phyloP scores from a whole-genome alignment of 2,797 vertebrate species.

The Gymnothorax reevesii region DNA sequence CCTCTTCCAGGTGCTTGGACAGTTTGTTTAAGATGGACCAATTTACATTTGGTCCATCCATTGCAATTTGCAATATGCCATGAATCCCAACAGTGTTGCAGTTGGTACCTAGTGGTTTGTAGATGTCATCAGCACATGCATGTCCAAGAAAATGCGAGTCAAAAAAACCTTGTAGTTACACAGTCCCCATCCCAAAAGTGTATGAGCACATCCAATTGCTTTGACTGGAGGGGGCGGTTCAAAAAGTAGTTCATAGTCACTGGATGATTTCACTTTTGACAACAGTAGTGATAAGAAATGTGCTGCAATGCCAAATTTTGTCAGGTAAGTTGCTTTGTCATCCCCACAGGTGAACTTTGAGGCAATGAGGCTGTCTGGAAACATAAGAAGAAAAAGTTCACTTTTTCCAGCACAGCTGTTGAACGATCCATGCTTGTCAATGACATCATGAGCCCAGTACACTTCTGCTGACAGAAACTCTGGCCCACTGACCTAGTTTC shows the following conservation, averaged over 20 bases:
- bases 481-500: conserved; percentile 13
- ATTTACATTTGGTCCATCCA: conserved; percentile 17
- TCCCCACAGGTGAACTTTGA: conserved; percentile 6
- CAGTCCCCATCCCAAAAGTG: conserved; percentile 1
- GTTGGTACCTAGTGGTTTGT: neutral
- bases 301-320: conserved; percentile 30
- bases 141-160: conserved; percentile 4
- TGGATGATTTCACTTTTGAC: conserved; percentile 11
- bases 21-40: neutral
- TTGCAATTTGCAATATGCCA: neutral
- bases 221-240: neutral
- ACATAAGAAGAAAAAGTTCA: conserved; percentile 28
- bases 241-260: neutral
- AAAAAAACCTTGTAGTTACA: neutral
- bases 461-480: conserved; percentile 19
- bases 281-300: conserved; percentile 25
- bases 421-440: conserved; percentile 19
- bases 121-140: conserved; percentile 21
- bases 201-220: conserved; percentile 11
- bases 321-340: conserved; percentile 23
- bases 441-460: neutral
- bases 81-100: conserved; percentile 25
- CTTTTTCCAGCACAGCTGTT: conserved; percentile 24
- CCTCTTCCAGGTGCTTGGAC: neutral
- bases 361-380: conserved; percentile 17